Evolutionary conservation across 2,113 vertebrate species (phyloP), one percentile per base, ranked within the genome.

Genomic region (Malurus cyaneus): DNA sequence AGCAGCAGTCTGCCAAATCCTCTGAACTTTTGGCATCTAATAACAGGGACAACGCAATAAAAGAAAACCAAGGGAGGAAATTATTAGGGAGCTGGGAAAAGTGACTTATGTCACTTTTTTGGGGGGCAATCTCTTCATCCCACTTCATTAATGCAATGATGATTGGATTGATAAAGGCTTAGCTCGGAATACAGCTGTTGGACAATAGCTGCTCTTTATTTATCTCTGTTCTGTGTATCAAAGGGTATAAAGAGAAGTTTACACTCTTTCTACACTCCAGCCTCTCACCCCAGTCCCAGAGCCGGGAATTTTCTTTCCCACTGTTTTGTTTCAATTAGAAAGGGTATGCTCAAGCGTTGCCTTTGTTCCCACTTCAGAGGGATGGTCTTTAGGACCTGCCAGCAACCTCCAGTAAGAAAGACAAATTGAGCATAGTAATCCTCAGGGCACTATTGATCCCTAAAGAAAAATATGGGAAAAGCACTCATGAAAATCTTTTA

Each of bases 1-100:
- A 95, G 90, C 77, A 96, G 86, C 92, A 85, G 69, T 8, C 92
- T 95, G 94, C 96, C 96, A 97, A 97, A 79, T 89, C 93, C 93
- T 87, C 92, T 93, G 85, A 88, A 86, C 88, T 96, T 87, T 67
- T 85, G 92, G 93, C 95, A 94, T 92, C 88, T 49, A 94, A 71
- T 83, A 94, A 94, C 60, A 96, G 56, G 57, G 50, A 84, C 5
- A 16, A 60, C 3, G 32, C 60, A 86, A 67, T 85, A 83, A 89
- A 94, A 93, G 81, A 91, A 96, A 94, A 89, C 65, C 69, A 76
- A 86, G 94, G 74, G 94, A 94, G 89, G 91, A 96, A 95, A 92
- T 77, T 94, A 86, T 97, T 90, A 93, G 61, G 67, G 65, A 89
- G 47, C 39, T 92, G 83, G 85, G 77, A 59, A 94, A 95, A 80